Conservation (phyloP, 2,113 vertebrate species). For the Sturnira hondurensis region DNA sequence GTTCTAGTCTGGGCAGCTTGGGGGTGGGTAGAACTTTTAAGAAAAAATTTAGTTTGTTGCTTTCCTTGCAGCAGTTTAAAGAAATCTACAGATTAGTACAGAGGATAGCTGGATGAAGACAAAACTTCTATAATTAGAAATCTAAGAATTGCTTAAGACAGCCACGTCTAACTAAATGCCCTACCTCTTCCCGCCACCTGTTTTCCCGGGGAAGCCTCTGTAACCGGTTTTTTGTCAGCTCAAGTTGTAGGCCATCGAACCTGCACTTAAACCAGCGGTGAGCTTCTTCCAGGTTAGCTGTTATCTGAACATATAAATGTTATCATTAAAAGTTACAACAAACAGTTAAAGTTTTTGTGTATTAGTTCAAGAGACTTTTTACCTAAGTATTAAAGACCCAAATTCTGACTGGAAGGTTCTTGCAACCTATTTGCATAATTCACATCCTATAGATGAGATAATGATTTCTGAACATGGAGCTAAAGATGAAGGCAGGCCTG, state of each 20-base stretch:
- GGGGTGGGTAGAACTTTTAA: neutral
- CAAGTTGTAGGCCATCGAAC: slow-evolving; percentile 75
- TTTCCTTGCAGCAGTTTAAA: neutral
- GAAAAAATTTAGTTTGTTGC: neutral
- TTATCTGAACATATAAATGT: slow-evolving; percentile 66
- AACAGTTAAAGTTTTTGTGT: neutral
- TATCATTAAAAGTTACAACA: neutral
- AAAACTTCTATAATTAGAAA: neutral
- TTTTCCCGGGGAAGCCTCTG: slow-evolving; percentile 37
- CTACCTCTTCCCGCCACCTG: slow-evolving; percentile 50
- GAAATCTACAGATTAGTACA: neutral
- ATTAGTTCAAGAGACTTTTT: neutral
- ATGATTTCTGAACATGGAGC: neutral
- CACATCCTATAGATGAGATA: neutral
- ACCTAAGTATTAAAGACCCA: neutral
- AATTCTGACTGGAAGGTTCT: neutral
- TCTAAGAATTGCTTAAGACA: neutral
- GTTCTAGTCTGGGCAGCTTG: neutral
- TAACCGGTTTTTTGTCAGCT: slow-evolving; percentile 59
- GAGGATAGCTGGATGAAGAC: neutral
- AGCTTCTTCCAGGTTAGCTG: slow-evolving; percentile 78
- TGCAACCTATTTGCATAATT: neutral
- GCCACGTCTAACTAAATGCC: too few relatives aligned
- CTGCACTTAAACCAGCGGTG: slow-evolving; percentile 76
- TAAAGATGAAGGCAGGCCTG: neutral